Evolutionary conservation across 2,888 invertebrate species (phyloP), one percentile per base, ranked within the genome.

Genomic region (Morinoia aosen): DNA sequence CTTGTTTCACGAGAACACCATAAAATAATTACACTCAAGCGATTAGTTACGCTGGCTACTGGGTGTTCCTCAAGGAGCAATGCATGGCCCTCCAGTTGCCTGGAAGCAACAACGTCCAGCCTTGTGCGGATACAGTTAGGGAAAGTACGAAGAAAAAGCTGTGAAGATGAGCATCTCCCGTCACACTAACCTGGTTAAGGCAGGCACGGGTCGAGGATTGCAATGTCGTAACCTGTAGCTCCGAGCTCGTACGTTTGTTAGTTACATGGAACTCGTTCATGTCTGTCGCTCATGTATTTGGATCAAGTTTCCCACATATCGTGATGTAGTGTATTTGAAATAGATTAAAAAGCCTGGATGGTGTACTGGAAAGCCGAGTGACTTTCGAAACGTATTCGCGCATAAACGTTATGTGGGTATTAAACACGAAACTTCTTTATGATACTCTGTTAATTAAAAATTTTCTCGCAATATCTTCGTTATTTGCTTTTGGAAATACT

Each of bases 171-270:
- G 48, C 40, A 90, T 90, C 90, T 90, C 90, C 40, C 48, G 90
- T 90, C 39, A 90, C 90, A 90, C 90, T 90, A 48, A 90, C 90
- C 90, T 90, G 90, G 16, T 90, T 90, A 90, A 76, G 19, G 76
- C 25, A 76, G 76, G 76, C 76, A 76, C 33, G 25, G 76, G 25
- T 76, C 19, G 33, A 14, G 25, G 25, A 76, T 76, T 76, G 76
- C 33, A 33, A 76, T 76, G 76, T 76, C 76, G 76, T 76, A 76
- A 76, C 76, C 76, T 76, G 76, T 10, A 76, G 76, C 76, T 76
- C 25, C 33, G 25, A 76, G 76, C 76, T 76, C 76, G 76, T 33
- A 19, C 3, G 14, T 76, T 76, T 33, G 76, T 10, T 12, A 10
- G 76, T 16, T 76, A 33, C 76, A 33, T 3, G 76, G 25, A 0